Evolutionary conservation across 1,140 invertebrate species (phyloP), one percentile per base, ranked within the genome.

Genomic region (Calliopsis andreniformis): DNA sequence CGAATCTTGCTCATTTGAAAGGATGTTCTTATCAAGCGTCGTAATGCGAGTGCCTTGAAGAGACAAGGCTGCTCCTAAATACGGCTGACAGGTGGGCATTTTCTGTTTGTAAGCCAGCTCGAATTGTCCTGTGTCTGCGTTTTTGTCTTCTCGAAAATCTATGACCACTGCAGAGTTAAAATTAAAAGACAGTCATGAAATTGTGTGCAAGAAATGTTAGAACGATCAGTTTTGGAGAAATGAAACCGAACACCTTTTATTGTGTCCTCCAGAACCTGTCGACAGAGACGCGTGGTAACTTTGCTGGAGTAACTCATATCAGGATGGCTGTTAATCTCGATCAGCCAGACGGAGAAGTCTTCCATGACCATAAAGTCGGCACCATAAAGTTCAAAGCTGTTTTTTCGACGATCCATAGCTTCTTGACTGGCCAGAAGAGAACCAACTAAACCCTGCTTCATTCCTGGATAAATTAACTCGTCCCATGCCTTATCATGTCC

Each of bases 321-420:
- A 0, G 98, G 98, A 91, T 97, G 97, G 8, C 96, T 98, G 89
- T 99, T 98, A 76, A 99, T 98, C 90, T 99, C 98, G 78, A 99
- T 85, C 8, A 85, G 16, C 83, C 83, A 85, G 0, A 85, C 83
- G 68, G 94, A 95, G 76, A 96, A 96, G 87, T 98, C 96, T 78
- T 98, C 96, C 49, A 95, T 96, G 53, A 96, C 89, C 95, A 98
- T 97, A 87, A 98, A 98, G 89, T 98, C 97, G 5, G 97, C 97
- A 49, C 97, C 97, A 83, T 97, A 98, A 7, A 98, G 90, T 91
- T 99, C 98, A 91, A 98, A 99, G 70, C 96, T 96, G 82, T 98
- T 98, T 83, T 95, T 96, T 58, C 97, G 92, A 28, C 96, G 94
- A 86, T 98, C 97, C 94, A 98, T 97, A 1, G 94, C 93, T 53